Evolutionary conservation across 2,113 vertebrate species (phyloP), one percentile per base, ranked within the genome.

Genomic region (Hippoglossus stenolepis): DNA sequence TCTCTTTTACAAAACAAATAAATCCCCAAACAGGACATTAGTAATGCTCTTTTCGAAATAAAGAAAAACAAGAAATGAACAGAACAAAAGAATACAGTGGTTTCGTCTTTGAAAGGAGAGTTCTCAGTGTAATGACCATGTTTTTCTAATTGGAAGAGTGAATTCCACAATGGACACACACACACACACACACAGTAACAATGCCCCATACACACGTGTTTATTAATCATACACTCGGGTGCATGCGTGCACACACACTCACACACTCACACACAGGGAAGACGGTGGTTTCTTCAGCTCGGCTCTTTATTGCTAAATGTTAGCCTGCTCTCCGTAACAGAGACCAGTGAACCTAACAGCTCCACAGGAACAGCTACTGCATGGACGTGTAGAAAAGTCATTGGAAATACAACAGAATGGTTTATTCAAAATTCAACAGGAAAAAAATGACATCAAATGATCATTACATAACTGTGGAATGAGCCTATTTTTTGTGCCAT

Each of bases 1-100:
- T 90, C 73, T 87, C 75, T 89, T 91, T 91, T 91, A 91, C 84
- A 91, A 91, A 93, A 93, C 87, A 90, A 92, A 90, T 47, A 85
- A 89, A 90, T 80, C 88, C 89, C 80, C 58, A 90, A 92, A 90
- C 87, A 88, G 82, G 79, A 93, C 63, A 85, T 91, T 90, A 91
- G 89, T 90, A 89, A 89, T 79, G 85, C 77, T 92, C 82, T 87
- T 89, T 89, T 81, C 45, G 77, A 91, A 93, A 91, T 64, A 72
- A 90, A 64, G 76, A 84, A 86, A 31, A 84, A 82, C 57, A 65
- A 38, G 57, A 40, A 66, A 79, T n/a, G 45, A 82, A 84, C 12
- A 65, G 24, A 74, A 83, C 57, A 70, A 20, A 87, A 82, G 63
- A 83, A 81, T 74, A 91, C 86, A 92, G 84, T 88, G 82, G 65